These are phyloP conservation scores for Erithacus rubecula DNA, from an alignment of 2,797 vertebrate species.

Conservation along the genomic window DNA sequence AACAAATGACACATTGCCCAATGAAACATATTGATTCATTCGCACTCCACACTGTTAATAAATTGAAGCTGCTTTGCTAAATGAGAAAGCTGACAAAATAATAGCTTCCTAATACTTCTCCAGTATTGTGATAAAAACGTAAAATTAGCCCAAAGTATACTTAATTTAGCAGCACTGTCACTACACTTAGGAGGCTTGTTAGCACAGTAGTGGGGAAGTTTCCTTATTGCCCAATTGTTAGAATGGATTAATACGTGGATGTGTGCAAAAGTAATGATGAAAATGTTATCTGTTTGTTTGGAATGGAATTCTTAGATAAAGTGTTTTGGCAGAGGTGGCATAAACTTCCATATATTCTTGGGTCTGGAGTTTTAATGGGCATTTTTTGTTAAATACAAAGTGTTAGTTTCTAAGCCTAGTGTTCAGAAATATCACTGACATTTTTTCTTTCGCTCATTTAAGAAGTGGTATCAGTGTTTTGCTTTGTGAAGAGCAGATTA, in stretches of 20 bases:
- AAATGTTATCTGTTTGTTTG: background rate
- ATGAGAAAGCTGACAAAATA: constrained; percentile 87
- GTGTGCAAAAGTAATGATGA: background rate
- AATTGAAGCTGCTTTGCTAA: constrained; percentile 91
- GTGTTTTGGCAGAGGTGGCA: background rate
- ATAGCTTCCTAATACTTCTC: constrained; percentile 77
- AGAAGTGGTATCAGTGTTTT: background rate
- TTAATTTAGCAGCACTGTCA: constrained; percentile 74
- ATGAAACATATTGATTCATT: constrained; percentile 97
- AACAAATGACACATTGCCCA: constrained; percentile 99
- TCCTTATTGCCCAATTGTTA: constrained; percentile 18
- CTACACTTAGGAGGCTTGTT: constrained; percentile 56
- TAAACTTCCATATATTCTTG: background rate
- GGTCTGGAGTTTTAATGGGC: background rate
- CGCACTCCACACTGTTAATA: constrained; percentile 91
- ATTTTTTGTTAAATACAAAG: background rate
- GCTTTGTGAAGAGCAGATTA: background rate
- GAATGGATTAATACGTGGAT: background rate
- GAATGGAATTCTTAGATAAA: background rate
- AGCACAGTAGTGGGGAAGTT: background rate
- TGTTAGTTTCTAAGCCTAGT: background rate
- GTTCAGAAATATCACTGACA: background rate
- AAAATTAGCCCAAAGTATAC: constrained; percentile 77
- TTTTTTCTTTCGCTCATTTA: background rate
- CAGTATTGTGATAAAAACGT: constrained; percentile 77